Evolutionary conservation across 2,113 vertebrate species (phyloP).

Genomic region (Bufo gargarizans): DNA sequence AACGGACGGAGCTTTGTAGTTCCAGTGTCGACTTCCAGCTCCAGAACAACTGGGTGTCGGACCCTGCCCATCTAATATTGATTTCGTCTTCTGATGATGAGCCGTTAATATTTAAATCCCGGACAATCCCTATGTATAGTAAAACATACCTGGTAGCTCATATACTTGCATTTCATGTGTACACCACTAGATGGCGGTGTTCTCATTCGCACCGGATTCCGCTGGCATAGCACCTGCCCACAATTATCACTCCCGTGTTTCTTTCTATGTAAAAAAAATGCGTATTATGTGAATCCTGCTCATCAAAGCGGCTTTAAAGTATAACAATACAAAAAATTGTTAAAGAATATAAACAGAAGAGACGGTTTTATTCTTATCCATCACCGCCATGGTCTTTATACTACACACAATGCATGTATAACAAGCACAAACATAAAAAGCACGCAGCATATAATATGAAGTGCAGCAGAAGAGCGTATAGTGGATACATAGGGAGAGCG

Average conservation of each 20-base stretch:
- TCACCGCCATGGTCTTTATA: neutral
- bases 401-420: neutral
- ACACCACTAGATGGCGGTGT: conserved; percentile 25
- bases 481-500: neutral
- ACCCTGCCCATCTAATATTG: too few species aligned
- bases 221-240: neutral
- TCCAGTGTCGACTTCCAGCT: too few species aligned
- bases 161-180: neutral
- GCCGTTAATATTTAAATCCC: too few species aligned
- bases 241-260: neutral
- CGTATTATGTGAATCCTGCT: neutral
- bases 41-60: too few species aligned
- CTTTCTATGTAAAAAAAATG: neutral
- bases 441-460: neutral
- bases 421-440: neutral
- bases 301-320: neutral
- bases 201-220: neutral
- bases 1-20: too few species aligned
- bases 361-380: neutral
- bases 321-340: neutral
- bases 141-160: neutral
- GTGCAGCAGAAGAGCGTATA: neutral
- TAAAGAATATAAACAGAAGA: neutral
- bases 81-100: too few species aligned
- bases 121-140: too few species aligned